These are phyloP conservation scores for Sturnira hondurensis DNA, from an alignment of 2,113 vertebrate genomes.

Conservation along the genomic window DNA sequence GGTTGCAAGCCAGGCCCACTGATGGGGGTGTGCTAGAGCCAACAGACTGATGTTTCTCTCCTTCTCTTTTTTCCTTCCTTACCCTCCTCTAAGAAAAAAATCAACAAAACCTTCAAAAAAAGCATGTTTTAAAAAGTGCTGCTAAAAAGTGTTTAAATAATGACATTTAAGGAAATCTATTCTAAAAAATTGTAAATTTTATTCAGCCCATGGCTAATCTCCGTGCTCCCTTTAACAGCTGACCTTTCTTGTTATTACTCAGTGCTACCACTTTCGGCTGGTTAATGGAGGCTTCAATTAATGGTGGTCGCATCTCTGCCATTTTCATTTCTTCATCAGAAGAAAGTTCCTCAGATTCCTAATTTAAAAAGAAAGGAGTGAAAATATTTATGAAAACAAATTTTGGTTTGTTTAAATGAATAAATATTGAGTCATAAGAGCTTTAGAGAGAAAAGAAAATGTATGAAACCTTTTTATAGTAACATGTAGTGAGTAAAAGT, in stretches of 20 bases:
- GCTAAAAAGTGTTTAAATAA: conserved; percentile 18
- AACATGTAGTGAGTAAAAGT: neutral
- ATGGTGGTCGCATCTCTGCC: conserved; percentile 95
- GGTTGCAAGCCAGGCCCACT: no score
- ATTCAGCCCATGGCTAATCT: neutral
- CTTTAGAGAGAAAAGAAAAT: conserved; percentile 13
- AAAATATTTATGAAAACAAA: conserved; percentile 29
- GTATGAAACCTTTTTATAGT: neutral
- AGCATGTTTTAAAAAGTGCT: conserved; percentile 5
- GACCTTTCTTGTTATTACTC: conserved; percentile 96
- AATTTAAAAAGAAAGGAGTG: conserved; percentile 52
- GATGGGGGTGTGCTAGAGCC: no score
- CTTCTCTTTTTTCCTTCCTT: no score
- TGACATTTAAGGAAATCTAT: conserved; percentile 30
- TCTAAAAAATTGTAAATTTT: neutral
- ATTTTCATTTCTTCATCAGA: conserved; percentile 99
- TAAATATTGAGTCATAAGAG: conserved; percentile 34
- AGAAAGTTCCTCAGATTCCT: conserved; percentile 96
- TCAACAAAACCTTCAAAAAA: neutral
- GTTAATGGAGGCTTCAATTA: conserved; percentile 97
- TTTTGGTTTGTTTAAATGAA: conserved; percentile 12
- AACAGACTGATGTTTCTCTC: no score
- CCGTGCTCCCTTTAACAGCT: conserved; percentile 44
- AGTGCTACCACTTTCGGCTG: conserved; percentile 98
- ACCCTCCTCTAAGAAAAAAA: no score